A percentile compares a stretch with the other conserved stretches of the same genome.
These are phyloP conservation scores for Nematolebias whitei DNA, from an alignment of 2,113 vertebrate genomes.

Conservation along the genomic window DNA sequence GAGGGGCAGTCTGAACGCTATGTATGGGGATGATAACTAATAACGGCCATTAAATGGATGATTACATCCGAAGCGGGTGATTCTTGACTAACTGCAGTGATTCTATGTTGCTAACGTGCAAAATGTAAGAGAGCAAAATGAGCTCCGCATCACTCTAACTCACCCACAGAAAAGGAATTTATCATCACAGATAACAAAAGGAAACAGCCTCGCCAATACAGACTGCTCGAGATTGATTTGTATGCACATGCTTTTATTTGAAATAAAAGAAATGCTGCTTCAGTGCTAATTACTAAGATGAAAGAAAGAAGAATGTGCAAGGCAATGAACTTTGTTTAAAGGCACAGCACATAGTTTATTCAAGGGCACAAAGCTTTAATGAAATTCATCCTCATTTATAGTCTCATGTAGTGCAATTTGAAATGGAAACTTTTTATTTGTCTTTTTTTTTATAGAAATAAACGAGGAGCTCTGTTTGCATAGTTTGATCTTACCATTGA, in stretches of 20 bases:
- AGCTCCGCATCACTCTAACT: conserved; percentile 48
- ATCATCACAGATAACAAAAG: conserved; percentile 80
- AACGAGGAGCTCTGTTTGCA: conserved; percentile 16
- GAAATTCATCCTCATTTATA: conserved; percentile 41
- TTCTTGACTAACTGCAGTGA: not conserved
- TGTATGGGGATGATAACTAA: too few relatives aligned
- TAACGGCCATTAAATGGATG: too few relatives aligned
- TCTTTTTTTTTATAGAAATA: conserved; percentile 43
- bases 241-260: conserved; percentile 83
- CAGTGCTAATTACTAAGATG: conserved; percentile 80
- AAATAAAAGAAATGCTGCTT: conserved; percentile 80
- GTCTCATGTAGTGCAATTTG: conserved; percentile 29
- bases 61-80: too few relatives aligned
- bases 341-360: conserved; percentile 60
- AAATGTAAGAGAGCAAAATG: conserved; percentile 32
- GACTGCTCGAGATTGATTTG: conserved; percentile 75
- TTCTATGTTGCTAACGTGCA: conserved; percentile 20
- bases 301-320: conserved; percentile 76
- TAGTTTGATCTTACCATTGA: conserved; percentile 10
- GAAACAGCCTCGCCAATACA: conserved; percentile 73
- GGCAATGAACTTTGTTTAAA: conserved; percentile 78
- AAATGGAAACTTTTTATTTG: conserved; percentile 44
- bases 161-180: conserved; percentile 68
- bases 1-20: too few relatives aligned
- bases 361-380: conserved; percentile 63